A percentile compares a stretch with the other conserved stretches of the same genome.
phyloP scores from a whole-genome alignment of 2,888 invertebrate genomes.

The Ypsolopha sequella region DNA sequence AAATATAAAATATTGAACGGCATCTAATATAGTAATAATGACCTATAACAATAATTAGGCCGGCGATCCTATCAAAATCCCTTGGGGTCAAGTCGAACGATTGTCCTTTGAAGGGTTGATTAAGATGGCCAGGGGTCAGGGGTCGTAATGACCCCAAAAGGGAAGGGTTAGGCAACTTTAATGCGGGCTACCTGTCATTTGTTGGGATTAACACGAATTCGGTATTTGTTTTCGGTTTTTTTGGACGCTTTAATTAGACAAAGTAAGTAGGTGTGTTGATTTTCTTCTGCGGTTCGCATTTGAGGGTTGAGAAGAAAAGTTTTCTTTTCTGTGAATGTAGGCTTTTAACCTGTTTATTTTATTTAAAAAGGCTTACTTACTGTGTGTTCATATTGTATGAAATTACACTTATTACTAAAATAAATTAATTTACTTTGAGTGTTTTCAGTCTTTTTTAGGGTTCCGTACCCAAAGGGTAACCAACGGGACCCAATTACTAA shows the following conservation, averaged over 20 bases:
- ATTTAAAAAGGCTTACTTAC: too few species aligned
- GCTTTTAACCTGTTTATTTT: too few species aligned
- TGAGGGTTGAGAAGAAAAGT: too few species aligned
- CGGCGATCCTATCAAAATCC: conserved; percentile 31
- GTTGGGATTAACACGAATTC: conserved; percentile 9
- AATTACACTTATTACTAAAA: too few species aligned
- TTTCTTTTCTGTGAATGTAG: too few species aligned
- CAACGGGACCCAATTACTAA: too few species aligned
- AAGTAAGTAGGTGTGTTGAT: neutral
- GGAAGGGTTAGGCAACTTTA: conserved; percentile 9
- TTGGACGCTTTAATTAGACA: neutral
- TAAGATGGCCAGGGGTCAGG: conserved; percentile 50
- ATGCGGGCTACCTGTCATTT: conserved; percentile 9
- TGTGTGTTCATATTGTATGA: too few species aligned
- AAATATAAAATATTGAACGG: conserved; percentile 45
- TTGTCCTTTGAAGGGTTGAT: conserved; percentile 67
- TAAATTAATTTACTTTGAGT: too few species aligned
- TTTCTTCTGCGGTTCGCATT: neutral
- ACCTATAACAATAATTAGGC: conserved; percentile 63
- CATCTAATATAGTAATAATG: conserved; percentile 45
- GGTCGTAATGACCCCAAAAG: conserved; percentile 35
- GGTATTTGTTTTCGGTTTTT: conserved; percentile 2
- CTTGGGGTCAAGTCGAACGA: conserved; percentile 48
- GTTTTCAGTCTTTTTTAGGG: too few species aligned
- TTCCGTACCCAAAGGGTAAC: too few species aligned